Evolutionary conservation across 2,888 invertebrate species (phyloP), one percentile per base, ranked within the genome.

Genomic region (Stenoptilia bipunctidactyla): DNA sequence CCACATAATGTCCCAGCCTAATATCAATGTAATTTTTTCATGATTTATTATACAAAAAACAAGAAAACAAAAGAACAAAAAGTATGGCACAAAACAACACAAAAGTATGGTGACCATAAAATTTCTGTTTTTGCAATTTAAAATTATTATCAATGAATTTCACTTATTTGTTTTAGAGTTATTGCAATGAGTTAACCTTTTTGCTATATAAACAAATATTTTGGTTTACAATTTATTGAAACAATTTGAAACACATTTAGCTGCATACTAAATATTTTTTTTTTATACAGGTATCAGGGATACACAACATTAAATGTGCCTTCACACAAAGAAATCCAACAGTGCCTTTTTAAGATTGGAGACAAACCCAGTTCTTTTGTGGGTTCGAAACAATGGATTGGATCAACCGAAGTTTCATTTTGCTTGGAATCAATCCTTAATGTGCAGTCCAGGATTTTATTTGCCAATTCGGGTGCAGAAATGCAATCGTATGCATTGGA

Each of bases 351-450:
- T 9, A 91, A 92, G 53, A 92, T 99, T 53, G 96, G 96, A 10
- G 99, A 99, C 68, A 99, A 99, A 72, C 90, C 91, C 1, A 65
- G 88, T 0, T 86, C 86, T 38, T 98, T 99, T 76, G 80, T 97
- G 37, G 96, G 94, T 14, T 96, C 97, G 1, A 90, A 88, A 43
- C 92, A 97, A 62, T 99, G 99, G 99, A 98, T 99, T 62, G 99
- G 99, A 5, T 98, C 98, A 0, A 94, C 95, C 2, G 99, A 99
- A 86, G 95, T 99, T 10, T 91, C 93, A 72, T 98, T 92, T 83
- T 94, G 95, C 45, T 76, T 99, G 45, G 92, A 96, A 61, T 89
- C 92, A 25, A 79, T 96, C 43, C 75, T 95, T 5, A 89, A 89
- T 36, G 85, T 96, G 0, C 88, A 90, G 37, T 89, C 89, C 0